These are phyloP conservation scores for Craseonycteris thonglongyai DNA, from an alignment of 2,113 vertebrate species.

Conservation along the genomic window DNA sequence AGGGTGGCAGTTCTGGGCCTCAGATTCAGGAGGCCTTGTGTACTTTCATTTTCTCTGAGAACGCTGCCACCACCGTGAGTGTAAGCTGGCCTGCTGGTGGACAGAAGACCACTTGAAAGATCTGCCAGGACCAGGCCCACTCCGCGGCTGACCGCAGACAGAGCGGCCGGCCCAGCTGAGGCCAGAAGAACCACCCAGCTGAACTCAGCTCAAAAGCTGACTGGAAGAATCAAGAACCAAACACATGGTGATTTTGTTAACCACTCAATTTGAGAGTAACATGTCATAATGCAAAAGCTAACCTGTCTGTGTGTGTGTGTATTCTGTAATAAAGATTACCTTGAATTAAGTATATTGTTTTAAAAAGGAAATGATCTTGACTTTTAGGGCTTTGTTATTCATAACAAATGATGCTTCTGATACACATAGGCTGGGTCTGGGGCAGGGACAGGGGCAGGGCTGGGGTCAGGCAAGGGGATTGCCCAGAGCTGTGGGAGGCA, in stretches of 20 bases:
- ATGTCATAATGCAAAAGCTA: neutral
- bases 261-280: neutral
- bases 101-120: neutral
- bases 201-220: neutral
- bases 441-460: neutral
- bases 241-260: neutral
- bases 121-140: neutral
- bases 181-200: neutral
- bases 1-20: neutral
- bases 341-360: neutral
- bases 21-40: neutral
- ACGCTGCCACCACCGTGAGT: rapidly evolving
- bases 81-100: neutral
- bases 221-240: neutral
- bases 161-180: neutral
- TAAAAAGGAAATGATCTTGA: neutral
- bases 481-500: neutral
- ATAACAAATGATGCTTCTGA: neutral
- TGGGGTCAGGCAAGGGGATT: neutral
- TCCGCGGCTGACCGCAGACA: neutral
- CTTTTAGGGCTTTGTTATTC: neutral
- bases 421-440: neutral
- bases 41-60: neutral
- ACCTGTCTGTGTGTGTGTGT: neutral
- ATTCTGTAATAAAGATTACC: neutral